A percentile compares a stretch with the other conserved stretches of the same genome.
phyloP scores from a whole-genome alignment of 2,888 invertebrate genomes.

The Ischnus inquisitorius region DNA sequence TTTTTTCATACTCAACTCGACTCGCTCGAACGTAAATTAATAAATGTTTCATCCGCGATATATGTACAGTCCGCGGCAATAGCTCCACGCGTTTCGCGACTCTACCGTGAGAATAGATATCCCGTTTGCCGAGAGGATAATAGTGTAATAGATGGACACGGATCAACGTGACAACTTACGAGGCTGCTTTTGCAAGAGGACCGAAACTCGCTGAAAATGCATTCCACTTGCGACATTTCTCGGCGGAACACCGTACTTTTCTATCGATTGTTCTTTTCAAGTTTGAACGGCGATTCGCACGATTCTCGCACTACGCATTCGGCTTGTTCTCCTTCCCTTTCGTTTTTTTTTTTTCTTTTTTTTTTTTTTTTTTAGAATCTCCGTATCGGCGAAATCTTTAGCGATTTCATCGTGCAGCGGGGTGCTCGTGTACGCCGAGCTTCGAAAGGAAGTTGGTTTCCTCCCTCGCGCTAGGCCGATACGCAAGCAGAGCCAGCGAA shows the following conservation, averaged over 20 bases:
- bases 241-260: slow-evolving; percentile 52
- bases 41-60: slow-evolving; percentile 54
- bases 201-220: slow-evolving; percentile 48
- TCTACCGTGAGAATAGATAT: slow-evolving; percentile 73
- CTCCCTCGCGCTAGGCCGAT: slow-evolving; percentile 74
- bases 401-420: slow-evolving; percentile 48
- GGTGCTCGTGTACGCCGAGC: slow-evolving; percentile 17
- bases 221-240: slow-evolving; percentile 35
- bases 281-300: slow-evolving; percentile 50
- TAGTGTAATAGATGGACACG: slow-evolving; percentile 83
- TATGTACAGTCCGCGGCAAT: slow-evolving; percentile 45
- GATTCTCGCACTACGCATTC: slow-evolving; percentile 7
- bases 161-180: slow-evolving; percentile 79
- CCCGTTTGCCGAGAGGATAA: slow-evolving; percentile 82
- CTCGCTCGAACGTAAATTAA: slow-evolving; percentile 46
- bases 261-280: slow-evolving; percentile 52
- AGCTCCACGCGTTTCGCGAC: slow-evolving; percentile 43
- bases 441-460: slow-evolving; percentile 36
- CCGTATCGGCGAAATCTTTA: slow-evolving; percentile 24
- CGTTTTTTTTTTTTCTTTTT: no score
- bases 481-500: slow-evolving; percentile 75
- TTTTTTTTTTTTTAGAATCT: slow-evolving; percentile 4
- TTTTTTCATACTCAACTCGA: slow-evolving; percentile 15
- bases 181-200: slow-evolving; percentile 77
- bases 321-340: no score